phyloP scores from a whole-genome alignment of 1,140 invertebrate species.

The Cryptotermes secundus region DNA sequence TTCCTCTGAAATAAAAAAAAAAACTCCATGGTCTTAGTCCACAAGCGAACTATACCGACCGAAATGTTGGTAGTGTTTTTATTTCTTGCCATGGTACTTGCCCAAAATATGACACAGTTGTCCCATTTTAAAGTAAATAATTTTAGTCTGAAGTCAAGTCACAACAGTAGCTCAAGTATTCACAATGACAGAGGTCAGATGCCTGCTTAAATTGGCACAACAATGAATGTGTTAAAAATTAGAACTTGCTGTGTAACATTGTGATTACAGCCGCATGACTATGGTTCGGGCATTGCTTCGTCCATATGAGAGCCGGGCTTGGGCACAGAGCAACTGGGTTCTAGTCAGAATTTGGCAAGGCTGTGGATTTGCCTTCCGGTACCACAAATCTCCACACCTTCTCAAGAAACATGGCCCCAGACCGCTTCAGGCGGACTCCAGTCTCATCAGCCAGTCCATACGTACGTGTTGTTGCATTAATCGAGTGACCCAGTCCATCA shows the following conservation, averaged over 20 bases:
- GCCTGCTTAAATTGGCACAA: background rate
- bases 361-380: conserved; percentile 78
- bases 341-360: conserved; percentile 83
- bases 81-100: too few species aligned
- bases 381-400: conserved; percentile 62
- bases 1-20: too few species aligned
- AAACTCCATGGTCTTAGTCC: too few species aligned
- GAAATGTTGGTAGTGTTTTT: too few species aligned
- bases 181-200: background rate
- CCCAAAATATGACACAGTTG: too few species aligned
- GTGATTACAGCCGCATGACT: conserved; percentile 52
- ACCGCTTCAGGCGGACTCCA: conserved; percentile 48
- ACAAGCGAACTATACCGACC: too few species aligned
- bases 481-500: too few species aligned
- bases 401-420: conserved; percentile 52
- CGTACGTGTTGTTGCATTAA: conserved; percentile 44
- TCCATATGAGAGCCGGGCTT: conserved; percentile 80
- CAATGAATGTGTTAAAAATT: background rate
- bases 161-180: too few species aligned
- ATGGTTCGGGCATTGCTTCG: conserved; percentile 68
- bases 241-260: background rate
- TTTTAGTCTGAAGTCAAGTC: too few species aligned
- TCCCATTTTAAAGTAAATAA: too few species aligned
- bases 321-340: conserved; percentile 86
- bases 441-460: conserved; percentile 48